Percentiles rank a stretch among this genome's conserved stretches.
These are phyloP conservation scores for Triplophysa yarkandensis DNA, from an alignment of 2,797 vertebrate species.

Conservation along the genomic window DNA sequence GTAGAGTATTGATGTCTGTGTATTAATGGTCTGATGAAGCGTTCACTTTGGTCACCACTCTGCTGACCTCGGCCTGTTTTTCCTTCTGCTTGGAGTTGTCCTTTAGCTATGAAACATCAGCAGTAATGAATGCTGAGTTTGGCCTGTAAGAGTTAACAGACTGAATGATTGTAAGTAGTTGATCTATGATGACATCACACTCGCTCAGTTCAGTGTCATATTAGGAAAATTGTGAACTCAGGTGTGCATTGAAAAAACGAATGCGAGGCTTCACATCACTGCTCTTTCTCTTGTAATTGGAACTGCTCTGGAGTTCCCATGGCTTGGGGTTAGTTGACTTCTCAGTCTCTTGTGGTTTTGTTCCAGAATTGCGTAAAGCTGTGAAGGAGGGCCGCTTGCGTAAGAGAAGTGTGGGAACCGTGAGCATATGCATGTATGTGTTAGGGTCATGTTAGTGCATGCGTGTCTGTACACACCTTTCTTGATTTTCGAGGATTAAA, in stretches of 20 bases:
- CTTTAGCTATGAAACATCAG: slow-evolving; percentile 17
- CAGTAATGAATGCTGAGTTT: neutral
- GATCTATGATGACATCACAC: neutral
- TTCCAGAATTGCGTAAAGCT: slow-evolving; percentile 9
- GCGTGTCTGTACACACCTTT: slow-evolving; percentile 30
- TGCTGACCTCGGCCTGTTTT: slow-evolving; percentile 9
- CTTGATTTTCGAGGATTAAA: neutral
- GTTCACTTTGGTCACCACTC: neutral
- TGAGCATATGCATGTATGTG: slow-evolving; percentile 16
- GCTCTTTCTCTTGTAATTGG: slow-evolving; percentile 3
- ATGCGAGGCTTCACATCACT: neutral
- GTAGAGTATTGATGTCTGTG: neutral
- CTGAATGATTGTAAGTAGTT: too few relatives aligned
- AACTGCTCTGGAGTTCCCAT: slow-evolving; percentile 36
- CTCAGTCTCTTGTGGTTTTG: slow-evolving; percentile 14
- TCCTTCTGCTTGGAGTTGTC: neutral
- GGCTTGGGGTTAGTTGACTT: slow-evolving; percentile 31
- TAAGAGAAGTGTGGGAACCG: slow-evolving; percentile 1
- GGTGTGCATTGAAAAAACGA: neutral
- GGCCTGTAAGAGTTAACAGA: slow-evolving; percentile 10
- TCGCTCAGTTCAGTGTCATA: neutral
- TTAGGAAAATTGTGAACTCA: neutral
- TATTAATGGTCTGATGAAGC: neutral
- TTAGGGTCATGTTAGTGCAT: neutral
- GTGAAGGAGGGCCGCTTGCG: neutral